phyloP scores from a whole-genome alignment of 2,113 vertebrate species.

The Melospiza melodia region DNA sequence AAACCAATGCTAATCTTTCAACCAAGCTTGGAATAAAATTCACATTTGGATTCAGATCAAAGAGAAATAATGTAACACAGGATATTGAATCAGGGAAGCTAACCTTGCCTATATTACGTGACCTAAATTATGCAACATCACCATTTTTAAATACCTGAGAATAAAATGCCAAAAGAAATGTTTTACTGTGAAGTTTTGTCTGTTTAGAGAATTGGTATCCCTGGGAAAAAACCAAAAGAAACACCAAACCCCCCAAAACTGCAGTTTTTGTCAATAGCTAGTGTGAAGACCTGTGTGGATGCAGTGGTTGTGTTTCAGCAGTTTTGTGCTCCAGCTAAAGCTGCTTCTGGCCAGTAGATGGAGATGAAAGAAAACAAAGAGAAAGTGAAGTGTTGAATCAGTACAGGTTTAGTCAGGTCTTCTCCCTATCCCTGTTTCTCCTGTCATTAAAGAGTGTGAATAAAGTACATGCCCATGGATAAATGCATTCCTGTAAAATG shows the following conservation, averaged over 20 bases:
- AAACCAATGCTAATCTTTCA: background rate
- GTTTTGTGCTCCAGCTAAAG: background rate
- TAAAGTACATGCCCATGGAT: background rate
- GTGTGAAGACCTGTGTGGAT: background rate
- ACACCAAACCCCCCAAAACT: accelerated
- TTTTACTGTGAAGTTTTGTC: background rate
- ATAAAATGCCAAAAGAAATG: background rate
- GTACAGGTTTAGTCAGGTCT: background rate
- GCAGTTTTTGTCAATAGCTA: background rate
- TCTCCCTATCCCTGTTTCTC: background rate
- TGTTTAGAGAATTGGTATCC: background rate
- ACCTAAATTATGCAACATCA: background rate
- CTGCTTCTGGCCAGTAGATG: slow-evolving; percentile 44
- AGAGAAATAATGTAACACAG: background rate
- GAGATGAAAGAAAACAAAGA: background rate
- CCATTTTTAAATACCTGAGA: background rate
- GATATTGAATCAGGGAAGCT: background rate
- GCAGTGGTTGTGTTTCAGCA: background rate
- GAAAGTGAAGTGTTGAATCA: background rate
- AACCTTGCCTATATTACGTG: background rate
- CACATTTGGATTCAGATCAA: accelerated
- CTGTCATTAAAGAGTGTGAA: background rate
- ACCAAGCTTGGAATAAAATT: background rate
- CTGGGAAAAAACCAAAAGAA: background rate
- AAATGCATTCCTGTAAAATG: background rate